Evolutionary conservation across 2,888 invertebrate genomes (phyloP), one percentile per base, ranked within the genome.

Genomic region (Abrostola triplasia): DNA sequence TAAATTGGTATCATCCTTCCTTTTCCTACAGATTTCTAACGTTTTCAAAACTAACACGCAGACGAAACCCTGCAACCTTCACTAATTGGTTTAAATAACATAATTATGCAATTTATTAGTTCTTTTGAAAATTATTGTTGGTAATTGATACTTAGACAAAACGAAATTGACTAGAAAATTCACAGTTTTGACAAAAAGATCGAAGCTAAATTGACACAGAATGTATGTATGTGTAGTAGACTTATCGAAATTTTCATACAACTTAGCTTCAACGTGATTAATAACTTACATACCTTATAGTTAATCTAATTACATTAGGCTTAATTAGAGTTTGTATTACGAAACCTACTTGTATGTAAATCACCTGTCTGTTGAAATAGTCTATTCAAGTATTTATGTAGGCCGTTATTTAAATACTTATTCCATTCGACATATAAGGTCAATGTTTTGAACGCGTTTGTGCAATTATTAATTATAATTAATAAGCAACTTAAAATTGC

Each of bases 321-420:
- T 10, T 47, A 54, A 58, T 13, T 53, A 61, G 49, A 6, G 37
- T 44, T 58, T 54, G 9, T 36, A 59, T 64, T 63, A 49, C 67
- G 47, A 74, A 73, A 72, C 65, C 49, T 54, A 0, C 54, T 50
- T 60, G 52, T 56, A 71, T 74, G 52, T 67, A 66, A 77, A 71
- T 71, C 54, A 51, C 61, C 54, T 9, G 47, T 59, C 67, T 64
- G 13, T 63, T 62, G 57, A 58, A 58, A 71, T 38, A 6, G 37
- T 35, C 61, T 53, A 61, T 61, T 49, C 55, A 59, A 47, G 50
- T 60, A 50, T 50, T 54, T 36, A 70, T 55, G 11, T 62, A 57
- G 44, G 24, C 47, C 36, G 47, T 59, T 67, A 53, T 42, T 42
- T 60, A 59, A 55, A 65, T 71, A 57, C 62, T 38, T 53, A 67